phyloP scores from a whole-genome alignment of 2,888 invertebrate genomes.

The Chironomus riparius region DNA sequence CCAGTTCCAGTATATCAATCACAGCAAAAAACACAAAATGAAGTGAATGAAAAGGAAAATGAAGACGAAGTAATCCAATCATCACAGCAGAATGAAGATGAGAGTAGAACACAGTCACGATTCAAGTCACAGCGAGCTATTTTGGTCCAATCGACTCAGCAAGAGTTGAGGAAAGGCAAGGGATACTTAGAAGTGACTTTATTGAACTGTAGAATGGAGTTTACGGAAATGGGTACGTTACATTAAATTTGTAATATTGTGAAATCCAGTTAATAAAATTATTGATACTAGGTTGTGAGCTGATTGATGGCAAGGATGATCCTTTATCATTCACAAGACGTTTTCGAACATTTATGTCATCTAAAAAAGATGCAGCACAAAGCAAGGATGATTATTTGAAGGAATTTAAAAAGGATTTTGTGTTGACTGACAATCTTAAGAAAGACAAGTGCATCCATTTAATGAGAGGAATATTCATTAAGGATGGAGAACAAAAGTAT shows the following conservation, averaged over 20 bases:
- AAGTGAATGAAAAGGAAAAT: too few species aligned
- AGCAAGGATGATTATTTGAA: neutral
- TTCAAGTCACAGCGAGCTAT: slow-evolving; percentile 7
- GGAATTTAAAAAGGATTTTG: slow-evolving; percentile 11
- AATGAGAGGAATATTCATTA: slow-evolving; percentile 6
- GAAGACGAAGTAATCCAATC: too few species aligned
- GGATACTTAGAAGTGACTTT: slow-evolving; percentile 8
- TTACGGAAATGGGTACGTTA: slow-evolving; percentile 9
- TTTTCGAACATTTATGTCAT: neutral
- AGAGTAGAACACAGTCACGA: neutral
- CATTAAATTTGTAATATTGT: neutral
- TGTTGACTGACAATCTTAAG: neutral
- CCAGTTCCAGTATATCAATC: neutral
- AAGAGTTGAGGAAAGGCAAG: neutral
- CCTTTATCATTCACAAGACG: slow-evolving; percentile 13
- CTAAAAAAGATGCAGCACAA: neutral
- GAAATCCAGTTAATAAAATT: neutral
- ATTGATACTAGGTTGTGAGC: neutral
- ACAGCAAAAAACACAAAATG: neutral
- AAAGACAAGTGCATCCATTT: neutral
- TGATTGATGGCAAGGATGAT: neutral
- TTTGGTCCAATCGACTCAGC: neutral
- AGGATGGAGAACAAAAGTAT: neutral
- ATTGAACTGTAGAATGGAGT: neutral
- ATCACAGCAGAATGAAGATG: too few species aligned